Percentiles rank a stretch among this genome's conserved stretches.
Evolutionary conservation across 2,113 vertebrate species (phyloP).

Genomic region (Scopus umbretta): DNA sequence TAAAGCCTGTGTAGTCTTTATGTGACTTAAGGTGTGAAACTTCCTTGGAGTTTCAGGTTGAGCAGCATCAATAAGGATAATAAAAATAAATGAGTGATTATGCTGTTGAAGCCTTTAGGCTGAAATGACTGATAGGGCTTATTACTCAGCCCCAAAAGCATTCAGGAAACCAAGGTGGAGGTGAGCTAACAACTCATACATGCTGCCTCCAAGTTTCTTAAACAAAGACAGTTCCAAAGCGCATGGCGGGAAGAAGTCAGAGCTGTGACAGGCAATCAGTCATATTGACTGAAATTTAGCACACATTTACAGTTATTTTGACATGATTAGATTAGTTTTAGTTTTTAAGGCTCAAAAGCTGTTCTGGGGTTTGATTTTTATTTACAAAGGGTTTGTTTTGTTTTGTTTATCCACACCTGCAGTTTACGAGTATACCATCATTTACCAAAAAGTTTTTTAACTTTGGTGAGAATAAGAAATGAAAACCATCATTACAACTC

Average conservation of each 20-base stretch:
- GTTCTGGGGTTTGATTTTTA: background rate
- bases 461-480: background rate
- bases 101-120: background rate
- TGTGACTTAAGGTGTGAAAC: background rate
- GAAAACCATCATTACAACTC: background rate
- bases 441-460: background rate
- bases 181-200: background rate
- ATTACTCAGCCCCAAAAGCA: background rate
- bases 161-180: background rate
- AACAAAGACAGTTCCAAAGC: background rate
- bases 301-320: background rate
- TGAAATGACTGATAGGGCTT: background rate
- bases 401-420: background rate
- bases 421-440: background rate
- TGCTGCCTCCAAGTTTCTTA: background rate
- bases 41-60: background rate
- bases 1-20: background rate
- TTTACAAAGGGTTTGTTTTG: background rate
- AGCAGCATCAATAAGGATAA: background rate
- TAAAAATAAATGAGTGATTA: background rate
- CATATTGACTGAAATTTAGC: constrained; percentile 32
- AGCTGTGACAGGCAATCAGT: constrained; percentile 34
- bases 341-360: background rate
- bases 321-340: background rate
- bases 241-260: background rate